phyloP scores from a whole-genome alignment of 1,140 invertebrate species.

The Plectus sambesii region DNA sequence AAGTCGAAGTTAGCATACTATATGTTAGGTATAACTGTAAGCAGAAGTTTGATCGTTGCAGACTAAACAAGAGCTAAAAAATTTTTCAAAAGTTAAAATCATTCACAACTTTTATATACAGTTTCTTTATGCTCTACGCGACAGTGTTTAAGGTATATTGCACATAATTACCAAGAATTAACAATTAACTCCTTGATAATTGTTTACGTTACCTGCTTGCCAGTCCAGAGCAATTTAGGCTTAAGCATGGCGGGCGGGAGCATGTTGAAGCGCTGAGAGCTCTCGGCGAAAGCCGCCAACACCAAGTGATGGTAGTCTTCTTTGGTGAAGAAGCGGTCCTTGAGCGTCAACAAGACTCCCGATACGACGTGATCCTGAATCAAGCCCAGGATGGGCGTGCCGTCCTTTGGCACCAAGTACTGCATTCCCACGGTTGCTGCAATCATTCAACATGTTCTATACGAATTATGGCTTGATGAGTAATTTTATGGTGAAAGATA shows the following conservation, averaged over 20 bases:
- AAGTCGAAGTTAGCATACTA: too few relatives aligned
- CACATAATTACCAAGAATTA: too few relatives aligned
- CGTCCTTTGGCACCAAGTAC: slow-evolving; percentile 95
- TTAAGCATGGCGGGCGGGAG: slow-evolving; percentile 78
- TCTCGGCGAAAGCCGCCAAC: slow-evolving; percentile 64
- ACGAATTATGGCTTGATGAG: too few relatives aligned
- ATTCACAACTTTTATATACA: too few relatives aligned
- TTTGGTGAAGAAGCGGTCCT: slow-evolving; percentile 71
- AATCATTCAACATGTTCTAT: too few relatives aligned
- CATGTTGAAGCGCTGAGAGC: slow-evolving; percentile 55
- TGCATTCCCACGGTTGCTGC: slow-evolving; percentile 53
- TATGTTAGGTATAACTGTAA: too few relatives aligned
- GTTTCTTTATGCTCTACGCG: too few relatives aligned
- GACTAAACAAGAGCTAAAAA: too few relatives aligned
- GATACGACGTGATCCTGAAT: slow-evolving; percentile 98
- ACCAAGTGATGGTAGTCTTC: slow-evolving; percentile 82
- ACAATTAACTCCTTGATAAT: slow-evolving; percentile 23
- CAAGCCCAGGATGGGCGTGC: slow-evolving; percentile 85
- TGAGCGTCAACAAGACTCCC: slow-evolving; percentile 71
- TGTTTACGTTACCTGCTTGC: slow-evolving; percentile 84
- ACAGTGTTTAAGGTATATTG: too few relatives aligned
- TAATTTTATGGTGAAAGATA: background rate
- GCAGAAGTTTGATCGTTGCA: too few relatives aligned
- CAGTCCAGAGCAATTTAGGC: slow-evolving; percentile 78
- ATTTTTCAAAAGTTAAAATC: too few relatives aligned